Evolutionary conservation across 2,797 vertebrate genomes (phyloP).

Genomic region (Glyptemys insculpta): DNA sequence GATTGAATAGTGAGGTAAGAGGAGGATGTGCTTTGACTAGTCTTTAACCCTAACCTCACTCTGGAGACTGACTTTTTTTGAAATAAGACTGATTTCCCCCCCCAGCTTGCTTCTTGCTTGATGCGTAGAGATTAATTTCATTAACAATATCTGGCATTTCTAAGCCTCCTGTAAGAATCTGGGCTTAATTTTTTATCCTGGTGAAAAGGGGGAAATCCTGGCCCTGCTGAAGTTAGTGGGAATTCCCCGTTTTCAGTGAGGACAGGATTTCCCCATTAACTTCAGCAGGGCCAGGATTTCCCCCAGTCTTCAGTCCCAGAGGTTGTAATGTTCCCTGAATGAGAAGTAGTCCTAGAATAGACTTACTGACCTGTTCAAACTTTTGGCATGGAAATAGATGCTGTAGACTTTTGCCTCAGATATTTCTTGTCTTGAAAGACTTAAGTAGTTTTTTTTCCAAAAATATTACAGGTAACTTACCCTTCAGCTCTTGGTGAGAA

Average conservation of each 20-base stretch:
- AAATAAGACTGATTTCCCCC: accelerated
- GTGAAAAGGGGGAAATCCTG: background rate
- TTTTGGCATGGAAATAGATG: accelerated
- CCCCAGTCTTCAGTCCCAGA: background rate
- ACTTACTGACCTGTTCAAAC: accelerated
- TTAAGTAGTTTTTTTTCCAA: background rate
- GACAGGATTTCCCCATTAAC: background rate
- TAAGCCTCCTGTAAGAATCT: background rate
- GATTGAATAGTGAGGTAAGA: background rate
- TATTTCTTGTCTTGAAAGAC: background rate
- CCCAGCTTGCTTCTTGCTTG: background rate
- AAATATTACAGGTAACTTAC: background rate
- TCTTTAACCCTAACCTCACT: background rate
- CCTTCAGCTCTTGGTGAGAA: background rate
- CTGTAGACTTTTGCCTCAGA: background rate
- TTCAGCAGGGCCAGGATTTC: background rate
- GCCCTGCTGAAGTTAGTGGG: background rate
- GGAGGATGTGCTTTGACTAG: background rate
- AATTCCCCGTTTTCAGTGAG: background rate
- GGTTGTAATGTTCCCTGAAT: accelerated
- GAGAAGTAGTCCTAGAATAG: accelerated
- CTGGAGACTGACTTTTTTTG: background rate
- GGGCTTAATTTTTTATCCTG: background rate
- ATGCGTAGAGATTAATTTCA: background rate
- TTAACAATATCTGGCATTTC: background rate